These are phyloP conservation scores for Cyanoramphus novaezelandiae DNA, from an alignment of 2,113 vertebrate genomes.

Conservation along the genomic window DNA sequence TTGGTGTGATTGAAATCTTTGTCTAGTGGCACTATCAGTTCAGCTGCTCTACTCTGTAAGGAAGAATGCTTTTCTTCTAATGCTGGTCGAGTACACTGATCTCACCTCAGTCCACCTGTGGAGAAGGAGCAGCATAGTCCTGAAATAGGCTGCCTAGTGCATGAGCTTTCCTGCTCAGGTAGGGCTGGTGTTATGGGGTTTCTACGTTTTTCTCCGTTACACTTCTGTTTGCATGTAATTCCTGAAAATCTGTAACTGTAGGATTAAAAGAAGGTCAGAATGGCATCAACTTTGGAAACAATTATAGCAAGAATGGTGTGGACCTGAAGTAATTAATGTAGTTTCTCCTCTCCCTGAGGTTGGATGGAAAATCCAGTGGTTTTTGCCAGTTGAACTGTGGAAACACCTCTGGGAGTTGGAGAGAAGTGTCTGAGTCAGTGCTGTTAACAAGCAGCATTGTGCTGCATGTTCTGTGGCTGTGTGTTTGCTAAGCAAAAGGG, in stretches of 20 bases:
- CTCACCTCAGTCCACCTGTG: neutral
- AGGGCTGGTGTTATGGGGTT: neutral
- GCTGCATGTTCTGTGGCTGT: neutral
- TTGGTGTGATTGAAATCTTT: neutral
- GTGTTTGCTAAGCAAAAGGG: neutral
- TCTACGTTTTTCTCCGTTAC: neutral
- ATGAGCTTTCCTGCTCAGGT: neutral
- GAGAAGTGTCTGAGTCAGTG: neutral
- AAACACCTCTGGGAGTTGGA: neutral
- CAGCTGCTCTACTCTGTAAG: neutral
- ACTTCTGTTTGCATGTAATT: rapidly evolving
- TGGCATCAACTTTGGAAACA: neutral
- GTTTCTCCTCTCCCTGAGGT: neutral
- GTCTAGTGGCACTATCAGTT: neutral
- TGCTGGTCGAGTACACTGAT: neutral
- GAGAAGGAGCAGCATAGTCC: neutral
- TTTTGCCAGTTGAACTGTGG: neutral
- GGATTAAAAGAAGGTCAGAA: neutral
- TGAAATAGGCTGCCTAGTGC: rapidly evolving
- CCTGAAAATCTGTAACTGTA: neutral
- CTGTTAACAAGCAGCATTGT: rapidly evolving
- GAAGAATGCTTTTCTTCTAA: neutral
- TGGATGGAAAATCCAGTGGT: neutral
- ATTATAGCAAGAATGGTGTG: neutral
- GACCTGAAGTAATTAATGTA: neutral